Percentiles rank a stretch among this genome's conserved stretches.
These are phyloP conservation scores for Vanessa atalanta DNA, from an alignment of 1,140 invertebrate species.

Conservation along the genomic window DNA sequence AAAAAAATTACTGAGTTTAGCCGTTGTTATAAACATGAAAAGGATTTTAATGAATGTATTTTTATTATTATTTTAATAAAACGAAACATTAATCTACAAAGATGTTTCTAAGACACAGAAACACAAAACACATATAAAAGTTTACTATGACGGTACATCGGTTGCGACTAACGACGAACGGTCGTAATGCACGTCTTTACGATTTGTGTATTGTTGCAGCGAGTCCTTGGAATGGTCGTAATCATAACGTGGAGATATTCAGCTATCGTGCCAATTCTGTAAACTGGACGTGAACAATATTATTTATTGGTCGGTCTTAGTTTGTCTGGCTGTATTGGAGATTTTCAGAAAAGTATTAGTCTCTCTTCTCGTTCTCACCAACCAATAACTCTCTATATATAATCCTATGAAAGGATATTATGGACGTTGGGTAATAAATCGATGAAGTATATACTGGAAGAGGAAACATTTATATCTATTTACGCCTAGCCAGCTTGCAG, in stretches of 20 bases:
- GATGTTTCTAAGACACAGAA: neutral
- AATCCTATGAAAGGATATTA: no score
- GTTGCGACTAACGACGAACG: conserved; percentile 13
- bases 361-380: no score
- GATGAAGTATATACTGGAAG: no score
- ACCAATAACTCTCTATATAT: no score
- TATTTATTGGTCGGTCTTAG: neutral
- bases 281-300: neutral
- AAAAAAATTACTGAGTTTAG: no score
- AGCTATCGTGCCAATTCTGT: conserved; percentile 21
- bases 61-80: no score
- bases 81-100: no score
- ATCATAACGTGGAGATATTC: conserved; percentile 40
- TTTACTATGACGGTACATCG: neutral
- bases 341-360: neutral
- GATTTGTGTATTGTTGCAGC: conserved; percentile 38
- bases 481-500: no score
- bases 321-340: neutral
- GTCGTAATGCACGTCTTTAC: conserved; percentile 37
- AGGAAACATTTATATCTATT: no score
- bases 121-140: neutral
- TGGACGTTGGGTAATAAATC: no score
- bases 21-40: no score
- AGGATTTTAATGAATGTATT: no score
- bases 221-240: conserved; percentile 35